Evolutionary conservation across 2,797 vertebrate species (phyloP).

Genomic region (Tragelaphus eurycerus): DNA sequence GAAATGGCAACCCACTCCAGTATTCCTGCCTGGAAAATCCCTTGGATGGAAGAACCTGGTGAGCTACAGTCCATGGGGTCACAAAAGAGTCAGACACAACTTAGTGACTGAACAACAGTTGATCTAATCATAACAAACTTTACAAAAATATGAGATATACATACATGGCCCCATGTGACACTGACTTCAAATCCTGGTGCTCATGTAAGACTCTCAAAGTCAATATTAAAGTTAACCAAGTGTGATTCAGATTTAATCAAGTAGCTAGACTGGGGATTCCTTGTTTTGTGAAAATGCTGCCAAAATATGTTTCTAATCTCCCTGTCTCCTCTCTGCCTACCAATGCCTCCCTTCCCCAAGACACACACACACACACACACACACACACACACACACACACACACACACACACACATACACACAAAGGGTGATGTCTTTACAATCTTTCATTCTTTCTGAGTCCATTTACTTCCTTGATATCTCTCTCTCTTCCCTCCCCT

Average conservation of each 20-base stretch:
- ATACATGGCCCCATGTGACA: neutral
- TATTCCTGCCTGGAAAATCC: neutral
- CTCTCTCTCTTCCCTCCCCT: neutral
- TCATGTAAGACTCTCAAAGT: neutral
- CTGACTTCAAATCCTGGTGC: neutral
- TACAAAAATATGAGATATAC: neutral
- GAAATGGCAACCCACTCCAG: neutral
- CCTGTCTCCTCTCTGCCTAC: neutral
- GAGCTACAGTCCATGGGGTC: neutral
- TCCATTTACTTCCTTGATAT: neutral
- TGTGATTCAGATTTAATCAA: conserved; percentile 2
- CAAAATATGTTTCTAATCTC: neutral
- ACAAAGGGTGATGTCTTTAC: neutral
- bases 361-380: neutral
- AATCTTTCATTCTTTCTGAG: conserved; percentile 3
- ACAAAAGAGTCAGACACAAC: neutral
- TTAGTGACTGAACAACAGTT: neutral
- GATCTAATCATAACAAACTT: neutral
- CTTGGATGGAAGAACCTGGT: neutral
- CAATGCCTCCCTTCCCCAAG: neutral
- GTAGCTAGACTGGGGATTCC: neutral
- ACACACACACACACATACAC: too few species aligned
- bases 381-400: too few species aligned
- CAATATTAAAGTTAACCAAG: neutral
- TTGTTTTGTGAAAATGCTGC: neutral